phyloP scores from a whole-genome alignment of 1,140 invertebrate species.

The Phthorimaea operculella region DNA sequence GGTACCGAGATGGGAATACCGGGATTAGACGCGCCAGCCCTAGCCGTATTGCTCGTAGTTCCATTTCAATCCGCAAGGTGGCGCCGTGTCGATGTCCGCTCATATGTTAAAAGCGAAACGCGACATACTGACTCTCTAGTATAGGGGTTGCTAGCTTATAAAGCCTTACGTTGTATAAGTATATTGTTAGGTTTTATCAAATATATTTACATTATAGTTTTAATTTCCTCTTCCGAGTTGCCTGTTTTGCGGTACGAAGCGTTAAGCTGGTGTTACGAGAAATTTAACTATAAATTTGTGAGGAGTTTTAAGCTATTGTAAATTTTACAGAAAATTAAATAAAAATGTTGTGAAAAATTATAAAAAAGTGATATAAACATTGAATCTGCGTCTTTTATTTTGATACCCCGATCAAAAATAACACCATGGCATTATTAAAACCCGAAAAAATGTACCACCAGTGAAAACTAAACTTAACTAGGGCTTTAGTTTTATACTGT shows the following conservation, averaged over 20 bases:
- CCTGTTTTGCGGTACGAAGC: slow-evolving; percentile 45
- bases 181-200: slow-evolving; percentile 56
- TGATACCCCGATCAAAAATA: neutral
- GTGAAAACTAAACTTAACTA: too few species aligned
- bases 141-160: slow-evolving; percentile 47
- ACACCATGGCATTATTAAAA: too few species aligned
- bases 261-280: slow-evolving; percentile 47
- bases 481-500: too few species aligned
- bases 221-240: slow-evolving; percentile 57
- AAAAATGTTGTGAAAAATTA: slow-evolving; percentile 67
- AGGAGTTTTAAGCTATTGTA: slow-evolving; percentile 68
- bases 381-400: slow-evolving; percentile 47
- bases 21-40: too few species aligned
- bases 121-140: slow-evolving; percentile 55
- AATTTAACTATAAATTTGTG: slow-evolving; percentile 63
- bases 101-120: slow-evolving; percentile 55
- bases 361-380: slow-evolving; percentile 65
- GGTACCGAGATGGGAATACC: too few species aligned
- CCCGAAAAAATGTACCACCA: too few species aligned
- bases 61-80: too few species aligned
- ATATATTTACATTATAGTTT: slow-evolving; percentile 54
- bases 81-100: slow-evolving; percentile 27
- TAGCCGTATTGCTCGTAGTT: too few species aligned
- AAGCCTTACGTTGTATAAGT: slow-evolving; percentile 50
- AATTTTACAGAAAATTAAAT: slow-evolving; percentile 68